Evolutionary conservation across 2,888 invertebrate genomes (phyloP).

Genomic region (Campopleginae sp.): DNA sequence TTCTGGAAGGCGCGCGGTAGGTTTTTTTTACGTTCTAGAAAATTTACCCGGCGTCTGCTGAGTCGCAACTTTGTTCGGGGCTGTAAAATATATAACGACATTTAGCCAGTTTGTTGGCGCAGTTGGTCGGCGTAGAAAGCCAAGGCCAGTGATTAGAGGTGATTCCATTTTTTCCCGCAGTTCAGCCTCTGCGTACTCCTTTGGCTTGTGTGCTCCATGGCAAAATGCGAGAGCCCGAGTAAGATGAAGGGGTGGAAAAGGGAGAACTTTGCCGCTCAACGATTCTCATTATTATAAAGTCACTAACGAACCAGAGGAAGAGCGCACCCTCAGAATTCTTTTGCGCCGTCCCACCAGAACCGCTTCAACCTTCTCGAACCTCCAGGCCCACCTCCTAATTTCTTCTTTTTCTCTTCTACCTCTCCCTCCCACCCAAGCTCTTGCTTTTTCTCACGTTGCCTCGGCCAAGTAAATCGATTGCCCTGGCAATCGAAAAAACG

Average conservation of each 20-base stretch:
- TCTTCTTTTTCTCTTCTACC: conserved; percentile 14
- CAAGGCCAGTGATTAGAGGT: conserved; percentile 78
- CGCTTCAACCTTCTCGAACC: conserved; percentile 6
- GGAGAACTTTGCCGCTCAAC: conserved; percentile 58
- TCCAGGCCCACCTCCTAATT: not conserved
- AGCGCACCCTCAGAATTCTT: conserved; percentile 62
- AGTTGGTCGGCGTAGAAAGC: conserved; percentile 50
- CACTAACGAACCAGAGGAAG: conserved; percentile 79
- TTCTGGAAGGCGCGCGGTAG: conserved; percentile 36
- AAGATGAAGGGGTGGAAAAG: conserved; percentile 2
- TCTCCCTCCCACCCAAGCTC: conserved; percentile 1
- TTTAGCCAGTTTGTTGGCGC: conserved; percentile 53
- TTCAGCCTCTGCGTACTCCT: conserved; percentile 66
- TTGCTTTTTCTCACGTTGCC: conserved; percentile 42
- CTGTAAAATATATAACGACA: conserved; percentile 37
- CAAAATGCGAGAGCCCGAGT: conserved; percentile 27
- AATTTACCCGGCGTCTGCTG: conserved; percentile 64
- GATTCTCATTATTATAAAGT: conserved; percentile 80
- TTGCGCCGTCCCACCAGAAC: conserved; percentile 22
- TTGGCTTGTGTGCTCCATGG: conserved; percentile 9
- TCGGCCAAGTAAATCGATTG: conserved; percentile 76
- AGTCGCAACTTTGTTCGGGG: conserved; percentile 71
- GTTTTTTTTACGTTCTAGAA: conserved; percentile 40
- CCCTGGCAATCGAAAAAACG: conserved; percentile 67
- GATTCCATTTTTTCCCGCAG: conserved; percentile 77